Evolutionary conservation across 1,140 invertebrate genomes (phyloP), one percentile per base, ranked within the genome.

Genomic region (Ganaspis sp.): DNA sequence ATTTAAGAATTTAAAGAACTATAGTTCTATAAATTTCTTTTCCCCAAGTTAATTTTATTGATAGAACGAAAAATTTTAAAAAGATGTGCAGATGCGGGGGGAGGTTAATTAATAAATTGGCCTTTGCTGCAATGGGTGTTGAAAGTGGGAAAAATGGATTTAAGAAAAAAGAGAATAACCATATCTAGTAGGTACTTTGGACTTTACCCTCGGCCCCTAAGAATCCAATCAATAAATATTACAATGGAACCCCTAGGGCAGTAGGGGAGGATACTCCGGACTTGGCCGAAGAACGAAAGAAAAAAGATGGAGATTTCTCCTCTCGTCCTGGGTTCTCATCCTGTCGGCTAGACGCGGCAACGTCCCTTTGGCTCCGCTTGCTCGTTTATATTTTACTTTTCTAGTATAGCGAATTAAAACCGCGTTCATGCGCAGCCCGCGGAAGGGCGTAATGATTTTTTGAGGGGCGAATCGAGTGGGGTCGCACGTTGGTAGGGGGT

Each of bases 371-470:
- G 70, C 73, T 80, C 81, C 83, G 83, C 78, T 78, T 76, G 73
- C 80, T 81, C 87, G 86, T 87, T 89, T 91, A 90, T 91, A 90
- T 90, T 90, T 91, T 90, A 91, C 88, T 91, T 91, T 91, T 90
- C 90, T 90, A 89, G 88, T 91, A 91, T 90, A 90, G 89, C 90
- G 90, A 92, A 92, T 91, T 92, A 92, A 92, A 91, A 91, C 88
- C 89, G 87, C 89, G 91, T 91, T 91, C 91, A 91, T 91, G 91
- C 91, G 90, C 90, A 91, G 91, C 89, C 90, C 90, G 89, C 87
- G 90, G 88, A 91, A 91, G 89, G 89, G 89, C 90, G 90, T 92
- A 92, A 92, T 92, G 91, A 92, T 91, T 92, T 92, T 92, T 92
- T 91, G 90, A 91, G 90, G 88, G 89, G 89, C 87, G 89, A 89